A percentile compares a stretch with the other conserved stretches of the same genome.
Conservation (phyloP, 2,888 invertebrate species). For the Sarcophaga subvicina region DNA sequence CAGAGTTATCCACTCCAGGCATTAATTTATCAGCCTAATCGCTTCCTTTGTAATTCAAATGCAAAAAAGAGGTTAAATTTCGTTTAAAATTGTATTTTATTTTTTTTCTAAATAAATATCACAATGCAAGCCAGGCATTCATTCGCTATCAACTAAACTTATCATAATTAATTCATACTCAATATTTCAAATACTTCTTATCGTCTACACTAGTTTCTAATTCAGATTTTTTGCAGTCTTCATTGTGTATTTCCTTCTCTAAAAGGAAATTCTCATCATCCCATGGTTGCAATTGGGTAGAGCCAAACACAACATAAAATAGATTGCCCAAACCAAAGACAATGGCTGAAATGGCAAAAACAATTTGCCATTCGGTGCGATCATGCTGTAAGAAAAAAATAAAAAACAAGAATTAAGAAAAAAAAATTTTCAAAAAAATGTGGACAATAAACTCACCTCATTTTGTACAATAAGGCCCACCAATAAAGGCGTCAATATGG, state of each 20-base stretch:
- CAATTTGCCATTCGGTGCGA: conserved; percentile 82
- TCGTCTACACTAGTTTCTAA: background rate
- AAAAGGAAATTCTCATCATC: conserved; percentile 78
- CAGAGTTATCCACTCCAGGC: too few relatives aligned
- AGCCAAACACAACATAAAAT: conserved; percentile 83
- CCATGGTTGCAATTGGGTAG: conserved; percentile 84
- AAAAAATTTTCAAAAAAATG: background rate
- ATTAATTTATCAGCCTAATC: too few relatives aligned
- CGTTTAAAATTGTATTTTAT: background rate
- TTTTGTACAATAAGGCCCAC: conserved; percentile 84
- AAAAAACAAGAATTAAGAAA: background rate
- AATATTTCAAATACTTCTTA: conserved; percentile 17
- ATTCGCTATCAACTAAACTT: conserved; percentile 13
- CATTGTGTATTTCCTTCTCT: conserved; percentile 55
- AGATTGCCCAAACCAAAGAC: conserved; percentile 83
- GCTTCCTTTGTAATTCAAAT: too few relatives aligned
- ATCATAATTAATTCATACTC: background rate
- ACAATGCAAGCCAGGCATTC: background rate
- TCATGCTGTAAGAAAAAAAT: conserved; percentile 75
- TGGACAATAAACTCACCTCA: conserved; percentile 81
- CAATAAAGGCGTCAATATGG: conserved; percentile 85
- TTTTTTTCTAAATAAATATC: conserved; percentile 10
- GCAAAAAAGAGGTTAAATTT: background rate
- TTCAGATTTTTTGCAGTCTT: conserved; percentile 8
- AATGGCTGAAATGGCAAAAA: conserved; percentile 83